Conservation (phyloP, 2,113 vertebrate genomes). For the Phoenicopterus ruber region DNA sequence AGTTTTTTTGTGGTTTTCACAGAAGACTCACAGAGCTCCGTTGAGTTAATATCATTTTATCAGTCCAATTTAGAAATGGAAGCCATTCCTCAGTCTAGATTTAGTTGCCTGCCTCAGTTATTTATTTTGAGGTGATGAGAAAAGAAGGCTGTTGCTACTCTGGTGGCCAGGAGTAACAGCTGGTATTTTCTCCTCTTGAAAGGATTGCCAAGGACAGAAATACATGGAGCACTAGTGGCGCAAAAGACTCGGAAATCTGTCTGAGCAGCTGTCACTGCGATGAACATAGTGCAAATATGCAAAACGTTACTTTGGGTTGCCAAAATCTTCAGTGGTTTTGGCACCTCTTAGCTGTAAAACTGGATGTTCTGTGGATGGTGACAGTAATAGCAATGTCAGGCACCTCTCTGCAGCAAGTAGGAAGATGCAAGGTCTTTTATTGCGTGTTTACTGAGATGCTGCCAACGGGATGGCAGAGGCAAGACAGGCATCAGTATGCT, state of each 20-base stretch:
- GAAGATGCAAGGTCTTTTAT: background rate
- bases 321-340: slow-evolving; percentile 62
- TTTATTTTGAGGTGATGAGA: slow-evolving; percentile 4
- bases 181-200: slow-evolving; percentile 71
- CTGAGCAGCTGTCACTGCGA: slow-evolving; percentile 70
- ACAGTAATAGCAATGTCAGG: background rate
- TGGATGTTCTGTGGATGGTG: background rate
- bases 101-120: background rate
- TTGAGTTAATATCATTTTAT: background rate
- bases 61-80: background rate
- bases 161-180: slow-evolving; percentile 66
- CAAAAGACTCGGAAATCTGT: slow-evolving; percentile 67
- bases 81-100: background rate
- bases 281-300: slow-evolving; percentile 26
- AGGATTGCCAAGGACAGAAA: slow-evolving; percentile 63
- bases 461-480: background rate
- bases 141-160: slow-evolving; percentile 15
- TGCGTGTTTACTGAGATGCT: background rate
- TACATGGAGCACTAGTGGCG: background rate
- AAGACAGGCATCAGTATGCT: background rate
- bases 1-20: background rate
- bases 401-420: background rate
- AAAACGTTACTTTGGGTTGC: slow-evolving; percentile 36
- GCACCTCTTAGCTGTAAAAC: background rate
- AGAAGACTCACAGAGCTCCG: background rate